phyloP scores from a whole-genome alignment of 2,797 vertebrate species.

The Rhabdomys pumilio region DNA sequence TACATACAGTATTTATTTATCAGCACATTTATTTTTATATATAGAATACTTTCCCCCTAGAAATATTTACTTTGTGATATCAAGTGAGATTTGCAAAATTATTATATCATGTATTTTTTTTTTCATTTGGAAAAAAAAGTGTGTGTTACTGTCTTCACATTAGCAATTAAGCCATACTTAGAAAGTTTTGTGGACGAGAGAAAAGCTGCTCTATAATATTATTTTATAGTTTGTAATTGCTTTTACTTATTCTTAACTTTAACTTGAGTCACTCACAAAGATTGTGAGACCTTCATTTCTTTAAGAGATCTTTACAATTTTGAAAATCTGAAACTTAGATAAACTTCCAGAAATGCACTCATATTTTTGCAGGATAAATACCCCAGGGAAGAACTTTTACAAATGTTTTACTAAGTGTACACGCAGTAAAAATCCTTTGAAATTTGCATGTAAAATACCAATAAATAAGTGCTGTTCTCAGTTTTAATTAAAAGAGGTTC shows the following conservation, averaged over 20 bases:
- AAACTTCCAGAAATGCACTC: background rate
- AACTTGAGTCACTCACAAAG: background rate
- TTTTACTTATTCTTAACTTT: background rate
- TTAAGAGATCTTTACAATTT: background rate
- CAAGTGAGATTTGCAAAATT: background rate
- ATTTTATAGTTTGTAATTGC: background rate
- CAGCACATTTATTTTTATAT: background rate
- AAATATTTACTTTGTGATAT: background rate
- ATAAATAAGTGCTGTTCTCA: no score
- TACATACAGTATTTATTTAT: background rate
- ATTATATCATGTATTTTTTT: background rate
- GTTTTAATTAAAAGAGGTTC: background rate
- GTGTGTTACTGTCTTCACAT: background rate
- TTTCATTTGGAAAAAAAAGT: background rate
- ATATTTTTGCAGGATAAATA: background rate
- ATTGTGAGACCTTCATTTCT: background rate
- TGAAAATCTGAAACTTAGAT: background rate
- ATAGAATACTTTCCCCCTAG: background rate
- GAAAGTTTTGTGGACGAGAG: background rate
- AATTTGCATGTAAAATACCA: background rate
- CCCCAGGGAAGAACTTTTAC: background rate
- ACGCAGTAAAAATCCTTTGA: no score
- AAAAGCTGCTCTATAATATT: background rate
- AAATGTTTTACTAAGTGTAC: background rate
- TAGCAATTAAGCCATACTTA: background rate